Percentiles rank a stretch among this genome's conserved stretches.
phyloP scores from a whole-genome alignment of 2,113 vertebrate genomes.

The Sebastes fasciatus region DNA sequence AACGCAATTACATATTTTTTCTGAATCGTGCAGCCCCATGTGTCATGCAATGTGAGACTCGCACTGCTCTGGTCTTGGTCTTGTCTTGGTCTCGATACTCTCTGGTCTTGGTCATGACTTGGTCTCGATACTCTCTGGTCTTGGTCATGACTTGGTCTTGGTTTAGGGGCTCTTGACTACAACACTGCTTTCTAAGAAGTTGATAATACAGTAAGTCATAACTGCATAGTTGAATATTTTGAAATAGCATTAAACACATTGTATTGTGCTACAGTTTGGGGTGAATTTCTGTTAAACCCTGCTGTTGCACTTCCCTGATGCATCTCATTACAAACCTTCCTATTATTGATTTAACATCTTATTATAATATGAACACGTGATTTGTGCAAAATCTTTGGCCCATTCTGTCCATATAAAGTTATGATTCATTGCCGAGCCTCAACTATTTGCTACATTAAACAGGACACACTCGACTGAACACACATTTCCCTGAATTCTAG shows the following conservation, averaged over 20 bases:
- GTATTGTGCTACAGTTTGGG: not conserved
- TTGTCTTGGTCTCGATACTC: too few relatives aligned
- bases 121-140: too few relatives aligned
- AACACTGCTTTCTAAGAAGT: too few relatives aligned
- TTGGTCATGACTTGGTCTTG: too few relatives aligned
- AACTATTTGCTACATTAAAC: conserved; percentile 4
- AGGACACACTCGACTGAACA: not conserved
- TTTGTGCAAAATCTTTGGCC: not conserved
- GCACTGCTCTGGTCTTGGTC: too few relatives aligned
- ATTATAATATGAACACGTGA: too few relatives aligned
- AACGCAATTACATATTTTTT: too few relatives aligned
- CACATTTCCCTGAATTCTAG: conserved; percentile 16
- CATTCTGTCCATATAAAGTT: not conserved
- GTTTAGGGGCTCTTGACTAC: too few relatives aligned
- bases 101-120: too few relatives aligned
- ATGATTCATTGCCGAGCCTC: not conserved
- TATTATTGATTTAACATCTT: not conserved
- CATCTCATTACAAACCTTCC: not conserved
- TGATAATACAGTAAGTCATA: too few relatives aligned
- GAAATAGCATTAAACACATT: not conserved
- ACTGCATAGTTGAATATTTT: not conserved
- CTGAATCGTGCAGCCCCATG: too few relatives aligned
- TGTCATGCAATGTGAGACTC: too few relatives aligned
- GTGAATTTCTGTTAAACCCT: not conserved
- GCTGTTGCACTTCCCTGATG: not conserved